Evolutionary conservation across 2,797 vertebrate genomes (phyloP), one percentile per base, ranked within the genome.

Genomic region (Lepus townsendii): DNA sequence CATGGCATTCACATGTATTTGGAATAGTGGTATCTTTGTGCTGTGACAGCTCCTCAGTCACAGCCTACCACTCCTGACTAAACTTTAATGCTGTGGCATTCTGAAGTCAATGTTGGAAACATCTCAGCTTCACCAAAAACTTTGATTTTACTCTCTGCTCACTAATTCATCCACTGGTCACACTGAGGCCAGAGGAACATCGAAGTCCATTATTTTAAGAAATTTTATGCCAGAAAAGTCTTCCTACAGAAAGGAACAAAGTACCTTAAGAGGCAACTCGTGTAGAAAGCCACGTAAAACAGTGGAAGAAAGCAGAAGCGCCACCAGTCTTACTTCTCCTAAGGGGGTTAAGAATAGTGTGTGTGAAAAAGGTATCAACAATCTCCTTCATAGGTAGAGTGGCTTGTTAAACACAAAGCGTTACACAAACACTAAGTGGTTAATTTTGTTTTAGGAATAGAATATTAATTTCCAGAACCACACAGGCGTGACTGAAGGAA

Each of bases 391-490:
- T 66, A 13, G 27, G 13, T 76, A 60, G 69, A 89, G 22, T 52
- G 38, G 60, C 75, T 60, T 52, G 1, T 87, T 71, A 75, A 73
- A 62, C 30, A 87, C 35, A 62, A 88, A 32, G 27, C 19, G 52
- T 20, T 38, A n/a, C 17, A 84, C 47, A 88, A 90, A 75, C 22
- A 54, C 27, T 50, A 76, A 72, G 32, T 60, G n/a, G 26, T 79
- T 95, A 17, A 72, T 22, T 50, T 82, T 35, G 35, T 30, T 68
- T 14, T 42, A 72, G 24, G n/a, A 19, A 27, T 65, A 63, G 73
- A 84, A 88, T 76, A 24, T 42, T 80, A 62, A 89, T 63, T 76
- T 63, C 54, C 20, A 90, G 76, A 78, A 91, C 63, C 88, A 90
- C 16, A 69, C 7, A 62, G 35, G 42, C 7, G 17, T 38, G 52